Evolutionary conservation across 2,113 vertebrate genomes (phyloP), one percentile per base, ranked within the genome.

Genomic region (Chlorodrepanis virens): DNA sequence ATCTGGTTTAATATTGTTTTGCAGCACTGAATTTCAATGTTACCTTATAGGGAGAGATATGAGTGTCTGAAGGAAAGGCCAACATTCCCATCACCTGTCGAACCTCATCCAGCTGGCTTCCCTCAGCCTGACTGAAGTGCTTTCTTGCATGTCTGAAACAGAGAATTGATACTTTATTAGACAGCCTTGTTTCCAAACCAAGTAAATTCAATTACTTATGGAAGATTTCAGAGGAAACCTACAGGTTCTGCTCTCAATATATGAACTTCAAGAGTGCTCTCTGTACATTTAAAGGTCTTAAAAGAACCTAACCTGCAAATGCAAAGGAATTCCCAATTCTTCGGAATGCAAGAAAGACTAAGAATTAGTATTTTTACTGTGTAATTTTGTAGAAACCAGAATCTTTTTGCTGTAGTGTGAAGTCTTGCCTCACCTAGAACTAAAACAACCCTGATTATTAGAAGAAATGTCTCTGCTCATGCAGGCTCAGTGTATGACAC

Each of bases 11-110:
- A 19, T 44, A 37, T 5, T 83, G 60, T 57, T 21, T 11, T 56
- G 20, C 3, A n/a, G 9, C 27, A 15, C 23, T 20, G 37, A 54
- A 68, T 23, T 57, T 54, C 37, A 45, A 8, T 2, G 1, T 75
- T 98, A 99, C 99, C 99, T 99, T 99, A 96, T 99, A 99, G 27
- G 99, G 99, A 29, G 99, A 99, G 97, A 99, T 99, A 75, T 99
- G 99, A 29, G 99, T 99, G 93, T 99, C 99, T 13, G 99, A 99
- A 45, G 99, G 99, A 96, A 99, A 99, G 77, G 99, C 99, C 98
- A 99, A 97, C 99, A 99, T 99, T 85, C 99, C 99, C 99, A 99
- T 99, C 98, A 99, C 99, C 97, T 99, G 99, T 78, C 99, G 99
- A 63, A 99, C 99, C 95, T 99, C 99, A 69, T 99, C 99, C 98